Percentiles rank a stretch among this genome's conserved stretches.
These are phyloP conservation scores for Sinosuthora webbiana DNA, from an alignment of 2,113 vertebrate species.

Conservation along the genomic window DNA sequence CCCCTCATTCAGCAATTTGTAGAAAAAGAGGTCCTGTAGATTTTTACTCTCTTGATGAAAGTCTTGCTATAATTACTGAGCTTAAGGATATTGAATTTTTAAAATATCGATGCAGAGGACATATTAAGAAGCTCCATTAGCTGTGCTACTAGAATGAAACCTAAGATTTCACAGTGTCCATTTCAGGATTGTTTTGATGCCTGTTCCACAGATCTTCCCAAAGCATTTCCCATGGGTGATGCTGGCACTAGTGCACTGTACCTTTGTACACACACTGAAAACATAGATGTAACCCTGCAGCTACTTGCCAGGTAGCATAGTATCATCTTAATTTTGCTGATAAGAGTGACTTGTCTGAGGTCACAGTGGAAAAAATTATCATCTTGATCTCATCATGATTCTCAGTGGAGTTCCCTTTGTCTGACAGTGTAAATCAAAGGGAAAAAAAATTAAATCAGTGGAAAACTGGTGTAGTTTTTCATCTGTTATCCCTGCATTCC, in stretches of 20 bases:
- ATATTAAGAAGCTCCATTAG: background rate
- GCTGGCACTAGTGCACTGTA: background rate
- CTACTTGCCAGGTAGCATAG: background rate
- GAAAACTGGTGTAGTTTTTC: background rate
- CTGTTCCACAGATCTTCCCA: background rate
- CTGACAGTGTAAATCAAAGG: background rate
- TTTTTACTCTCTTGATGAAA: background rate
- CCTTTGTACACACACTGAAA: background rate
- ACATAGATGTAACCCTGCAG: background rate
- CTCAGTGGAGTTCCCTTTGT: background rate
- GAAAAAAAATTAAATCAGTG: background rate
- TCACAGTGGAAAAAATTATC: background rate
- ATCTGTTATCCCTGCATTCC: background rate
- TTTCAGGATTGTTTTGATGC: background rate
- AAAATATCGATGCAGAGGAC: background rate
- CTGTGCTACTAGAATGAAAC: background rate
- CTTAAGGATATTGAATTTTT: background rate
- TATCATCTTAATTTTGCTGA: background rate
- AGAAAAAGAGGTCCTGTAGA: background rate
- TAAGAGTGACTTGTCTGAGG: background rate
- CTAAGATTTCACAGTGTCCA: background rate
- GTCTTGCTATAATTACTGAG: background rate
- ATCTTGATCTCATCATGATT: background rate
- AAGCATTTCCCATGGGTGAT: background rate
- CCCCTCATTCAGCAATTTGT: background rate